Conservation (phyloP, 2,113 vertebrate species). For the Uria lomvia region DNA sequence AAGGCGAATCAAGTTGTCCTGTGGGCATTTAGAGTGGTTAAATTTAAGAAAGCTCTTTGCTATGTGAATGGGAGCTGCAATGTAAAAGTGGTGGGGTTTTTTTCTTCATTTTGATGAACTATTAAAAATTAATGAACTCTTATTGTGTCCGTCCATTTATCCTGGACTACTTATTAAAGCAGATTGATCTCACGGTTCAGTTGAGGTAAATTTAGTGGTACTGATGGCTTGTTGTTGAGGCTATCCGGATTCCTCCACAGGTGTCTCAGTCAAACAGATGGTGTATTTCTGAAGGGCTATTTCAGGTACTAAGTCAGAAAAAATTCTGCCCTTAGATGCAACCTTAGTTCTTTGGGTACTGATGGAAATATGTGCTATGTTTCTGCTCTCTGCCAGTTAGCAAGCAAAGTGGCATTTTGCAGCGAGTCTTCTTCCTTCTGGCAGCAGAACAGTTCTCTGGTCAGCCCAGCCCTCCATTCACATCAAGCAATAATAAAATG, state of each 20-base stretch:
- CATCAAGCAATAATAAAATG: not conserved
- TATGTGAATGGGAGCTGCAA: not conserved
- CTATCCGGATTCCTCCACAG: not conserved
- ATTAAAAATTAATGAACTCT: not conserved
- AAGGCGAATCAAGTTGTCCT: not conserved
- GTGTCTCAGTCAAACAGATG: not conserved
- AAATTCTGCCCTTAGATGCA: not conserved
- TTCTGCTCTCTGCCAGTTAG: not conserved
- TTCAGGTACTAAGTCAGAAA: not conserved
- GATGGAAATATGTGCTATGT: accelerated
- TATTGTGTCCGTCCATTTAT: not conserved
- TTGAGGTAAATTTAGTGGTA: not conserved
- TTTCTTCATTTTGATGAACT: not conserved
- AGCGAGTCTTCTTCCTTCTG: not conserved
- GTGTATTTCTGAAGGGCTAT: not conserved
- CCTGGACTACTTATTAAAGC: not conserved
- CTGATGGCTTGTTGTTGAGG: not conserved
- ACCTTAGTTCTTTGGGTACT: not conserved
- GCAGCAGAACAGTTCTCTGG: not conserved
- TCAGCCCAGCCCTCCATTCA: not conserved
- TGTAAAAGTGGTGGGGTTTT: not conserved
- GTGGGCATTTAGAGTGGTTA: not conserved
- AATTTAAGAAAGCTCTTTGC: not conserved
- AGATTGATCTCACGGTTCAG: not conserved
- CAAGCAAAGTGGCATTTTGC: accelerated